Percentiles rank a stretch among this genome's conserved stretches.
Conservation (phyloP, 2,888 invertebrate genomes). For the Euplexia lucipara region DNA sequence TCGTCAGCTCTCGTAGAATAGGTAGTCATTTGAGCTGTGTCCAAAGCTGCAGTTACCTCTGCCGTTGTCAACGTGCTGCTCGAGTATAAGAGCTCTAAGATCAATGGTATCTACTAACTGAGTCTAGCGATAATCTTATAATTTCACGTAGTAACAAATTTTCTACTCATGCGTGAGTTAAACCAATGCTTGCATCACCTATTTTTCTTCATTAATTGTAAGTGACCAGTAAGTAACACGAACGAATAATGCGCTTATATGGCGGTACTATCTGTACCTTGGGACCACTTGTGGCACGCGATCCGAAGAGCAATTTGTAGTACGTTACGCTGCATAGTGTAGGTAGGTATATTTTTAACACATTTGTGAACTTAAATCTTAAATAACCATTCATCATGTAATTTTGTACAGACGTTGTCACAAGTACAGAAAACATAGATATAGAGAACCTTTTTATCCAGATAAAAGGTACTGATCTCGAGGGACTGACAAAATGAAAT, state of each 20-base stretch:
- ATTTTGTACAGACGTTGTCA: no score
- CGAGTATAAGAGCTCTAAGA: background rate
- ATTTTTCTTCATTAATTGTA: conserved; percentile 24
- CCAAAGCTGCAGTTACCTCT: no score
- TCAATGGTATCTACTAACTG: background rate
- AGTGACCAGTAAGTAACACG: conserved; percentile 6
- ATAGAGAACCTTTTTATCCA: no score
- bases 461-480: no score
- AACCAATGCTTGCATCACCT: background rate
- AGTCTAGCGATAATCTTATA: background rate
- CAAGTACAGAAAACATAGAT: no score
- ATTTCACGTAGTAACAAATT: background rate
- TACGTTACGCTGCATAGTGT: background rate
- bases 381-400: no score
- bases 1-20: no score
- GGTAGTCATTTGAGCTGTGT: no score
- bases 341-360: conserved; percentile 5
- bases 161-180: background rate
- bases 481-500: no score
- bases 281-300: conserved; percentile 22
- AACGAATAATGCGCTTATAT: conserved; percentile 17
- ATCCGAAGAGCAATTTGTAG: conserved; percentile 5
- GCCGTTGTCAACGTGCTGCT: no score
- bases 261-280: conserved; percentile 11
- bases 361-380: background rate